phyloP scores from a whole-genome alignment of 2,797 vertebrate species.

The Falco novaeseelandiae region DNA sequence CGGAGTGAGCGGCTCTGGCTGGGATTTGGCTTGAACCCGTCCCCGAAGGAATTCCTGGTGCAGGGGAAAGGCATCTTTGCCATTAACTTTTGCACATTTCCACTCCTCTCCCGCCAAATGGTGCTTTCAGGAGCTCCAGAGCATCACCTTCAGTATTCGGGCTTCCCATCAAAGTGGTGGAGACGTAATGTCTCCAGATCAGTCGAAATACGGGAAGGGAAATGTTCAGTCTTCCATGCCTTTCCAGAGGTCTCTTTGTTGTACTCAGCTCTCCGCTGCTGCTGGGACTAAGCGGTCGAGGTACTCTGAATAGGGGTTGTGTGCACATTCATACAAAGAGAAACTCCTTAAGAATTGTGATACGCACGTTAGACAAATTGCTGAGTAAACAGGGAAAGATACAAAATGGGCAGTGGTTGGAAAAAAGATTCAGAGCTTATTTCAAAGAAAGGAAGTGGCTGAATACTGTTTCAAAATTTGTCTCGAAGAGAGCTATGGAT shows the following conservation, averaged over 20 bases:
- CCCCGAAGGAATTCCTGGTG: not conserved
- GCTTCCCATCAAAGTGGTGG: not conserved
- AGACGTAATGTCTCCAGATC: not conserved
- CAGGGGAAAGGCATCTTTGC: not conserved
- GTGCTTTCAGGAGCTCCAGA: not conserved
- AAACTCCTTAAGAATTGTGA: not conserved
- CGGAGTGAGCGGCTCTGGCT: rapidly evolving
- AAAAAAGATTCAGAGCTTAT: not conserved
- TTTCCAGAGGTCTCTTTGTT: not conserved
- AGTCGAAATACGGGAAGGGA: rapidly evolving
- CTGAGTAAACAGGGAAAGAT: not conserved
- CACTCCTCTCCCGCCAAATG: not conserved
- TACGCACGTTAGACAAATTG: rapidly evolving
- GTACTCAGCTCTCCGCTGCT: rapidly evolving
- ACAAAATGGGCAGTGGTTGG: not conserved
- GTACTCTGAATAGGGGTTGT: not conserved
- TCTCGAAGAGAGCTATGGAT: not conserved
- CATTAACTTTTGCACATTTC: rapidly evolving
- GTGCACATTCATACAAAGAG: not conserved
- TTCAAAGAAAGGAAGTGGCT: not conserved
- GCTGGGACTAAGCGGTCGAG: not conserved
- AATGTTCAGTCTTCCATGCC: not conserved
- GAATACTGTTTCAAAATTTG: not conserved
- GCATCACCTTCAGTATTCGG: rapidly evolving
- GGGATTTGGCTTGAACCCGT: not conserved